phyloP scores from a whole-genome alignment of 2,797 vertebrate genomes.

The Pogoniulus pusillus region DNA sequence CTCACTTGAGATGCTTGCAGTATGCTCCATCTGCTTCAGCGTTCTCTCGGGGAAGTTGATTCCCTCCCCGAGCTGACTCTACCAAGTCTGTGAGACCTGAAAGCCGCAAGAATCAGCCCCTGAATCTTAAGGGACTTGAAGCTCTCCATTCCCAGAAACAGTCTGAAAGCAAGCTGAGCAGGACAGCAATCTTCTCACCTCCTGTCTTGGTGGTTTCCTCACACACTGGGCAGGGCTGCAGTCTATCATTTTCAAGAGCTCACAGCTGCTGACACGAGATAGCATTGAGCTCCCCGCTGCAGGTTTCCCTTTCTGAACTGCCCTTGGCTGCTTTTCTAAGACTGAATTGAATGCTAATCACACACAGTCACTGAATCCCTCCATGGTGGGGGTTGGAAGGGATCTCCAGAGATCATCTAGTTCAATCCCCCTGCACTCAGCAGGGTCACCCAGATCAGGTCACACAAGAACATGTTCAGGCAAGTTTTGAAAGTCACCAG shows the following conservation, averaged over 20 bases:
- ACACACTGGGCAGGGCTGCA: not conserved
- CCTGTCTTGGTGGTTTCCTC: not conserved
- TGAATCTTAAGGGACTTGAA: not conserved
- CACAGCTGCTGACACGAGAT: not conserved
- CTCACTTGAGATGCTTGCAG: not conserved
- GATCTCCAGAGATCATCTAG: no score
- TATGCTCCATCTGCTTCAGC: not conserved
- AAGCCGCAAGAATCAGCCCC: not conserved
- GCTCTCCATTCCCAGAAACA: not conserved
- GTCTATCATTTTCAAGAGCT: not conserved
- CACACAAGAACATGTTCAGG: no score
- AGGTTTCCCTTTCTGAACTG: accelerated
- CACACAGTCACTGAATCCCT: no score
- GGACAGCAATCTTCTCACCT: not conserved
- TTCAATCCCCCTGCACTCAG: no score
- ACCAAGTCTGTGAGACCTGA: not conserved
- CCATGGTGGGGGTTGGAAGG: no score
- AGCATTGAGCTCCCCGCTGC: not conserved
- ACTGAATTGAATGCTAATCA: no score
- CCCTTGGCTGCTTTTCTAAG: not conserved
- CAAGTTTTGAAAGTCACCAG: no score
- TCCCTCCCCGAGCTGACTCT: not conserved
- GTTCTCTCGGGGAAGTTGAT: not conserved
- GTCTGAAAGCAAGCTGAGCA: not conserved
- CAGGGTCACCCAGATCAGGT: no score